Base-by-base conservation (phyloP, 2,888 invertebrate genomes). In the Eupithecia centaureata region DNA sequence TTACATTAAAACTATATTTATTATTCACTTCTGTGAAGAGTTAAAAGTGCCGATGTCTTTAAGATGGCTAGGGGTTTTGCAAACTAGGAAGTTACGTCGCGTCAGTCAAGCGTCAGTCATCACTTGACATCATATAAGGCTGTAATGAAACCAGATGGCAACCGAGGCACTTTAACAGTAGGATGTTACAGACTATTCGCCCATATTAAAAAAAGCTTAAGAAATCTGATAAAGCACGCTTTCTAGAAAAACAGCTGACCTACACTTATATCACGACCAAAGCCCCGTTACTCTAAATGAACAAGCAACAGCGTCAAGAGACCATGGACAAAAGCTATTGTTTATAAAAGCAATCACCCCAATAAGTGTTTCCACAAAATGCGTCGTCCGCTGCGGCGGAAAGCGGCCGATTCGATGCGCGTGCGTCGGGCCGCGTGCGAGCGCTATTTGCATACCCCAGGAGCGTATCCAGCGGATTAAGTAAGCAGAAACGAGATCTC, bases 311-410 rank as follows among this genome's bases (percentile, higher is more conserved):
- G 80, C 86, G 86, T 86, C 89, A 83, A 87, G 90, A 86, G 88
- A 82, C 81, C 79, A 78, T 83, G 86, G 86, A 91, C 91, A 91
- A 92, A 91, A 91, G 89, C 87, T 87, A 91, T 92, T 92, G 92
- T 93, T 92, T 91, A 92, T 92, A 91, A 88, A 92, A 89, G 91
- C 92, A 92, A 92, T 93, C 92, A 92, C 91, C 90, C 91, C 88
- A 92, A 92, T 92, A 93, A 91, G 87, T 86, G 90, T 92, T 92
- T 92, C 92, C 91, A 91, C 92, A 90, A 90, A 92, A 81, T 86
- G 87, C 85, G 82, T 83, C 82, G 82, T 83, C 82, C 82, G 80
- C 83, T 81, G 83, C 84, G 83, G 86, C 90, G 90, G 92, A 90
- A 91, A 91, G 90, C 88, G 88, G 87, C 85, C 88, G 88, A 93